phyloP scores from a whole-genome alignment of 2,888 invertebrate species.

The Pollenia angustigena region DNA sequence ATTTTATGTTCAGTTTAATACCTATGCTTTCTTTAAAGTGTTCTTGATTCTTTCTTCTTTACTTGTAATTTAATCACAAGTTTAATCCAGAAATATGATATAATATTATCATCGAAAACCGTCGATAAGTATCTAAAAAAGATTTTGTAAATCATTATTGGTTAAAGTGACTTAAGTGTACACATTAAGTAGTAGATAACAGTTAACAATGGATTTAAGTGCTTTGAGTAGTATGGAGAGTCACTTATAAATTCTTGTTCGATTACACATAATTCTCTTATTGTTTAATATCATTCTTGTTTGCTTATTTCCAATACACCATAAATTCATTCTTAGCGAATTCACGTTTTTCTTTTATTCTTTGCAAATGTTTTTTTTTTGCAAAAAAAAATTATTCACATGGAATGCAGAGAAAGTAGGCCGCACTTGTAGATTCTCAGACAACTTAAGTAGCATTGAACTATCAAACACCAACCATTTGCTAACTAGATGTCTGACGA shows the following conservation, averaged over 20 bases:
- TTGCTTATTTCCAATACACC: slow-evolving; percentile 34
- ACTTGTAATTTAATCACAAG: not conserved
- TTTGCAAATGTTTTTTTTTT: slow-evolving; percentile 9
- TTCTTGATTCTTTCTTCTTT: no score
- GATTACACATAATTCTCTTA: slow-evolving; percentile 53
- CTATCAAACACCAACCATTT: slow-evolving; percentile 70
- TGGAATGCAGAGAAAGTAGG: slow-evolving; percentile 84
- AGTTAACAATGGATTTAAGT: slow-evolving; percentile 37
- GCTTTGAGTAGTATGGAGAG: slow-evolving; percentile 16
- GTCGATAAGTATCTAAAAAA: slow-evolving; percentile 6
- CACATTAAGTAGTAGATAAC: not conserved
- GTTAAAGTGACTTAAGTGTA: not conserved
- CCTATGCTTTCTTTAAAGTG: no score
- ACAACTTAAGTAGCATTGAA: slow-evolving; percentile 75
- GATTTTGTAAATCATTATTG: not conserved
- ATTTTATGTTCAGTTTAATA: no score
- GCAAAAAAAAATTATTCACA: slow-evolving; percentile 70
- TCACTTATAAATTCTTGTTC: slow-evolving; percentile 54
- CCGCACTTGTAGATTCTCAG: slow-evolving; percentile 81
- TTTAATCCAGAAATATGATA: slow-evolving; percentile 12
- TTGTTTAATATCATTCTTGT: slow-evolving; percentile 15
- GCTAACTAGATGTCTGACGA: slow-evolving; percentile 67
- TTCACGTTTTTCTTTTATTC: slow-evolving; percentile 41
- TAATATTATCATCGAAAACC: slow-evolving; percentile 14
- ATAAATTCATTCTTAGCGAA: slow-evolving; percentile 62